Evolutionary conservation across 2,888 invertebrate species (phyloP).

Genomic region (Apoda limacodes): DNA sequence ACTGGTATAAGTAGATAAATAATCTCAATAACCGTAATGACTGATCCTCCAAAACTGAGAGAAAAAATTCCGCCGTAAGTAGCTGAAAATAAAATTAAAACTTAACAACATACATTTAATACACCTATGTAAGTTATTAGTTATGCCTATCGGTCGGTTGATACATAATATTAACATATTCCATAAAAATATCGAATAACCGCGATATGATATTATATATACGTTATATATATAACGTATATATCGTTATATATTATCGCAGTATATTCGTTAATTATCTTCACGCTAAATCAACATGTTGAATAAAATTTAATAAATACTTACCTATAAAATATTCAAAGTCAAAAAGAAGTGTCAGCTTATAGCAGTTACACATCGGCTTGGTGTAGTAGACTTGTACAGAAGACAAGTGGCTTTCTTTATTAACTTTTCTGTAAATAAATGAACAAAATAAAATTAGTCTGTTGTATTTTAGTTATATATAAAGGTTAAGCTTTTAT

Average conservation of each 20-base stretch:
- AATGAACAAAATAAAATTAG: constrained; percentile 3
- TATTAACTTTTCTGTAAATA: constrained; percentile 28
- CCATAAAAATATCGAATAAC: too few relatives aligned
- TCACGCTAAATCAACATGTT: too few relatives aligned
- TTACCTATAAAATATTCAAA: constrained; percentile 45
- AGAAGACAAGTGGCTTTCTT: constrained; percentile 31
- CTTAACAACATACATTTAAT: too few relatives aligned
- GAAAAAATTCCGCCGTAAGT: constrained; percentile 43
- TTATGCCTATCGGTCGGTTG: too few relatives aligned
- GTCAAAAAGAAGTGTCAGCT: constrained; percentile 38
- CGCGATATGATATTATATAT: too few relatives aligned
- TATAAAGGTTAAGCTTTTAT: neutral
- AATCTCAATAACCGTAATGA: constrained; percentile 34
- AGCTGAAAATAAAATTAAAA: constrained; percentile 28
- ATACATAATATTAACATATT: too few relatives aligned
- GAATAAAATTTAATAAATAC: too few relatives aligned
- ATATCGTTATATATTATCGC: too few relatives aligned
- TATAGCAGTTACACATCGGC: constrained; percentile 48
- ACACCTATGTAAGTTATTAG: too few relatives aligned
- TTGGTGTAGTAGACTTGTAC: constrained; percentile 44
- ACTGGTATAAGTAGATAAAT: constrained; percentile 25
- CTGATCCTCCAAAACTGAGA: constrained; percentile 36
- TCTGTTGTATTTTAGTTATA: neutral
- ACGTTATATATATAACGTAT: too few relatives aligned
- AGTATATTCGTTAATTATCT: too few relatives aligned